These are phyloP conservation scores for Sminthopsis crassicaudata DNA, from an alignment of 2,113 vertebrate species.

Conservation along the genomic window DNA sequence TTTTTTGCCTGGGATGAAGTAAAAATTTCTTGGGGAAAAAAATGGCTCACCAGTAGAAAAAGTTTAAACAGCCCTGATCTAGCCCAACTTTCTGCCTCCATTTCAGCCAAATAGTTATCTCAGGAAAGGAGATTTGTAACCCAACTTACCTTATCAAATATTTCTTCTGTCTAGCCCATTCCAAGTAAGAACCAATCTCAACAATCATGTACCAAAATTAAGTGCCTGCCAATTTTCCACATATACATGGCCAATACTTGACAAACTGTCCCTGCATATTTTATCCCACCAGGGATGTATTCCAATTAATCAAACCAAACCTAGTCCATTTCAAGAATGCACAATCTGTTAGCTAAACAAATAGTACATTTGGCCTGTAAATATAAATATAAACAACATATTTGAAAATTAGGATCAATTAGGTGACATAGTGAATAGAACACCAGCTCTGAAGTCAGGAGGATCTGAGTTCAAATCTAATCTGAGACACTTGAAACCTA, in stretches of 20 bases:
- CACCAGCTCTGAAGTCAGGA: no score
- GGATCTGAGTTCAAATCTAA: no score
- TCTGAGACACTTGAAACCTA: no score
- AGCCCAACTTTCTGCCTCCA: background rate
- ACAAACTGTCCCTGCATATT: background rate
- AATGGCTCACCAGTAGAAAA: no score
- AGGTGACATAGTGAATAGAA: no score
- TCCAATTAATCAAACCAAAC: background rate
- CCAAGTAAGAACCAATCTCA: background rate
- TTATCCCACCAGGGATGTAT: background rate
- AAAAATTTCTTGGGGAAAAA: no score
- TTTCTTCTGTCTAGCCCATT: background rate
- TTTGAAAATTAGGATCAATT: background rate
- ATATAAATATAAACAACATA: background rate
- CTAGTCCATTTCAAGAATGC: background rate
- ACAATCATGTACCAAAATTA: background rate
- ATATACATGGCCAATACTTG: background rate
- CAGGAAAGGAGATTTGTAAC: background rate
- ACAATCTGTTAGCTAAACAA: background rate
- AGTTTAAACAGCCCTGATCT: no score
- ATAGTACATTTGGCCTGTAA: background rate
- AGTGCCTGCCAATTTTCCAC: background rate
- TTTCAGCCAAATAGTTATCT: background rate
- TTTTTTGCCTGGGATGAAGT: no score
- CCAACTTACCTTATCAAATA: background rate